These are phyloP conservation scores for Pseudomyrmex concolor DNA, from an alignment of 1,140 invertebrate species.

Conservation along the genomic window DNA sequence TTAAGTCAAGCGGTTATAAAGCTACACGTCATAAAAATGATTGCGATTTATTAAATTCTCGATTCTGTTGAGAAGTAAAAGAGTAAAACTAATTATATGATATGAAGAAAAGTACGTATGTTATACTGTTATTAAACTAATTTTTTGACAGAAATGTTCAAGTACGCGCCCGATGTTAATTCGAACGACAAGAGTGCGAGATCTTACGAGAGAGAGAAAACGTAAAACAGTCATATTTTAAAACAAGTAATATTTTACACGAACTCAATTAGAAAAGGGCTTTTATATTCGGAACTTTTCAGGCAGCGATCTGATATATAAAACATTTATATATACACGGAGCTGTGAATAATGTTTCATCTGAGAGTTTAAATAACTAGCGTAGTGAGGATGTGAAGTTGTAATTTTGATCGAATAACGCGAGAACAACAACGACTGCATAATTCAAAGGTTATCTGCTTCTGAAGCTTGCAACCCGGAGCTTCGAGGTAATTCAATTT, in stretches of 20 bases:
- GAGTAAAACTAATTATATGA: not conserved
- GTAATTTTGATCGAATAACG: constrained; percentile 58
- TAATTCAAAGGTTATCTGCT: constrained; percentile 60
- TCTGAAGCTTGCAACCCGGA: constrained; percentile 49
- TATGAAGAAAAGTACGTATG: not conserved
- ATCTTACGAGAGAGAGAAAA: not conserved
- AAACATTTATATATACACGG: constrained; percentile 7
- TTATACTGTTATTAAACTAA: not conserved
- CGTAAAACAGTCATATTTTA: not conserved
- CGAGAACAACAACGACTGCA: constrained; percentile 58
- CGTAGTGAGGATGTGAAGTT: constrained; percentile 27
- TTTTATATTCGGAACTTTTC: not conserved
- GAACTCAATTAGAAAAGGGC: not conserved
- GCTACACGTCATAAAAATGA: not conserved
- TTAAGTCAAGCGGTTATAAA: not conserved
- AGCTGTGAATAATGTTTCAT: constrained; percentile 30
- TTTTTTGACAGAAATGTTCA: not conserved
- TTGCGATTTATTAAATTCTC: not conserved
- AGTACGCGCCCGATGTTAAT: not conserved
- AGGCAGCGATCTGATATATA: not conserved
- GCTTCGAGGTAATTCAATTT: constrained; percentile 57
- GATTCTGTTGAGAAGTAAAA: not conserved
- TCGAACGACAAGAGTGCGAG: not conserved
- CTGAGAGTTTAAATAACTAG: constrained; percentile 53
- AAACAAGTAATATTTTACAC: not conserved